These are phyloP conservation scores for Thamnophis sirtalis DNA, from an alignment of 2,113 vertebrate species.

Conservation along the genomic window DNA sequence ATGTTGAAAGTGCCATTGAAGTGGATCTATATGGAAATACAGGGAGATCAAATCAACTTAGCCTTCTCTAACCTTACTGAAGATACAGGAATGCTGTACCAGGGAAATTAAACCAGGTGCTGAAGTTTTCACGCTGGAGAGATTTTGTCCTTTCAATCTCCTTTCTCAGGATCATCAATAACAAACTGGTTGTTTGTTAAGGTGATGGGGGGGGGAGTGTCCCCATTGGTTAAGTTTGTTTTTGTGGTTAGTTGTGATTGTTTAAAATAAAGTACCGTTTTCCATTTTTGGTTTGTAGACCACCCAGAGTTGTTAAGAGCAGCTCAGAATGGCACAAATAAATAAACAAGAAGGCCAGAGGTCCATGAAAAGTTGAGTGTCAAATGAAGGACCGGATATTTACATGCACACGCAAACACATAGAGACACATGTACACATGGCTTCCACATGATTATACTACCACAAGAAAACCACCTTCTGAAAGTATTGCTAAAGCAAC, in stretches of 20 bases:
- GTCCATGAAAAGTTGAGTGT: not conserved
- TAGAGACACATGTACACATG: not conserved
- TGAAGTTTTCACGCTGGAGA: not conserved
- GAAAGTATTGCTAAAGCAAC: not conserved
- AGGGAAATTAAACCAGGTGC: not conserved
- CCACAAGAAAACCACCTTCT: not conserved
- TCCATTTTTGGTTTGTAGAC: not conserved
- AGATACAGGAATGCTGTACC: not conserved
- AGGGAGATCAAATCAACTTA: not conserved
- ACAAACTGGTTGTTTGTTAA: not conserved
- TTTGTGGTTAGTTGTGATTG: not conserved
- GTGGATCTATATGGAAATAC: slow-evolving; percentile 6
- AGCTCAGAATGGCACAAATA: not conserved
- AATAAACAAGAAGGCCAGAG: not conserved
- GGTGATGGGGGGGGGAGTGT: not conserved
- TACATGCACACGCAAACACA: not conserved
- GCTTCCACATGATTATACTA: not conserved
- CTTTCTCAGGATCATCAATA: not conserved
- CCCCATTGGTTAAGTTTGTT: not conserved
- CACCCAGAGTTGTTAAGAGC: not conserved
- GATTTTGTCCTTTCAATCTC: too few relatives aligned
- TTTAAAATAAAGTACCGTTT: not conserved
- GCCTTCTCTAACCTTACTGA: not conserved
- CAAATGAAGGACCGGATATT: not conserved
- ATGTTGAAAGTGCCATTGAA: slow-evolving; percentile 8